Conservation (phyloP, 1,140 invertebrate species). For the Drosophila truncata region DNA sequence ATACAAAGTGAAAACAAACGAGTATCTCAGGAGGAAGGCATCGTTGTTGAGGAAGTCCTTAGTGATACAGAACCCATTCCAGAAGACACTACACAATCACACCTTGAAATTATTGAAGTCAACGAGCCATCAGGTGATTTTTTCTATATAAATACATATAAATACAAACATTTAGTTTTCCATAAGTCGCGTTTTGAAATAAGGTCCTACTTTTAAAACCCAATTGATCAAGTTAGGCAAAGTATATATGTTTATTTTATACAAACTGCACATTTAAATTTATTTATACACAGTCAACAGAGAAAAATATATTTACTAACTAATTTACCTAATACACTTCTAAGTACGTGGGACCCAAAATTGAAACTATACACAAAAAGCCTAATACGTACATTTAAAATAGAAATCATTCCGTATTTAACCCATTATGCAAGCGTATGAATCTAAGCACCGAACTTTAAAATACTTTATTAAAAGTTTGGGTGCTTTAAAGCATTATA, state of each 20-base stretch:
- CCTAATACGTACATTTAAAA: conserved; percentile 47
- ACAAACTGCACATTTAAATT: conserved; percentile 4
- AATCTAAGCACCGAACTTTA: conserved; percentile 56
- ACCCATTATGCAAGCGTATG: conserved; percentile 57
- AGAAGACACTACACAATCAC: conserved; percentile 68
- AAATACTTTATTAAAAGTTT: conserved; percentile 31
- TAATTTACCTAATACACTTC: conserved; percentile 31
- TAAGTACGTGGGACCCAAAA: conserved; percentile 45
- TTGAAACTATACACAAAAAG: conserved; percentile 40
- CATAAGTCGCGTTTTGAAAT: conserved; percentile 9
- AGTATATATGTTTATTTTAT: conserved; percentile 4
- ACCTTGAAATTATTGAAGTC: conserved; percentile 82
- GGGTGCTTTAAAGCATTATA: conserved; percentile 77
- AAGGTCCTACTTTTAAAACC: conserved; percentile 13
- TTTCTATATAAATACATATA: conserved; percentile 35
- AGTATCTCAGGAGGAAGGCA: conserved; percentile 78
- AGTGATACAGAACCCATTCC: conserved; percentile 83
- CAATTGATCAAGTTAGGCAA: conserved; percentile 24
- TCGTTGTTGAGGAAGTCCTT: conserved; percentile 83
- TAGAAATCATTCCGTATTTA: conserved; percentile 40
- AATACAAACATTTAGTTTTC: conserved; percentile 18
- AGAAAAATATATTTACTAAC: conserved; percentile 62
- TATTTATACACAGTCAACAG: conserved; percentile 14
- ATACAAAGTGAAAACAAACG: conserved; percentile 80
- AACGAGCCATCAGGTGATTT: conserved; percentile 80